phyloP scores from a whole-genome alignment of 2,888 invertebrate genomes.

The Deroplatys truncata region DNA sequence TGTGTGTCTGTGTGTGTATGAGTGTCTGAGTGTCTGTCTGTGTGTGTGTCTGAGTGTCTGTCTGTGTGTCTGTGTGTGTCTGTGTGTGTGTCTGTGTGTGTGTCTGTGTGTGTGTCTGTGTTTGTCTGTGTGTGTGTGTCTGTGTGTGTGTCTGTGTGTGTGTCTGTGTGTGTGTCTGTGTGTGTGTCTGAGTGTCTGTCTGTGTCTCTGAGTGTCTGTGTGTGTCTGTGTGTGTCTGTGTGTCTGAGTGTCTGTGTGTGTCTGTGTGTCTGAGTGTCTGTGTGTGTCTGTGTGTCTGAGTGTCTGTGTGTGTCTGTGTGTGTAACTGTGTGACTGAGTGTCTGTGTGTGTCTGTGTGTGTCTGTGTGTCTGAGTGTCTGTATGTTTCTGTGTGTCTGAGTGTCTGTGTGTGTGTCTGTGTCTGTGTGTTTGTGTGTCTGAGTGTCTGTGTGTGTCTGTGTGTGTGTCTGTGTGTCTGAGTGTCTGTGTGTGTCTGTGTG shows the following conservation, averaged over 20 bases:
- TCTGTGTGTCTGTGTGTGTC: neutral
- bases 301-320: neutral
- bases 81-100: no score
- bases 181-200: neutral
- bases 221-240: neutral
- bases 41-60: neutral
- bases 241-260: neutral
- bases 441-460: no score
- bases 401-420: no score
- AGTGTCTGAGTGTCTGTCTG: neutral
- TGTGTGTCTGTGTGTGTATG: no score
- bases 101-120: no score
- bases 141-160: neutral
- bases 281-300: neutral
- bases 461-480: neutral
- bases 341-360: neutral
- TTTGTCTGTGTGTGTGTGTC: no score
- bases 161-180: neutral
- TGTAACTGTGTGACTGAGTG: neutral
- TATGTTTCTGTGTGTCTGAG: no score
- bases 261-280: neutral
- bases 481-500: neutral
- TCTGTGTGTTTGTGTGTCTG: no score
- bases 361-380: no score
- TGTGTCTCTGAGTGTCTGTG: neutral